Percentiles rank a stretch among this genome's conserved stretches.
phyloP scores from a whole-genome alignment of 30 jellyfish, hydroid and myxozoan species.

The Hydra vulgaris region DNA sequence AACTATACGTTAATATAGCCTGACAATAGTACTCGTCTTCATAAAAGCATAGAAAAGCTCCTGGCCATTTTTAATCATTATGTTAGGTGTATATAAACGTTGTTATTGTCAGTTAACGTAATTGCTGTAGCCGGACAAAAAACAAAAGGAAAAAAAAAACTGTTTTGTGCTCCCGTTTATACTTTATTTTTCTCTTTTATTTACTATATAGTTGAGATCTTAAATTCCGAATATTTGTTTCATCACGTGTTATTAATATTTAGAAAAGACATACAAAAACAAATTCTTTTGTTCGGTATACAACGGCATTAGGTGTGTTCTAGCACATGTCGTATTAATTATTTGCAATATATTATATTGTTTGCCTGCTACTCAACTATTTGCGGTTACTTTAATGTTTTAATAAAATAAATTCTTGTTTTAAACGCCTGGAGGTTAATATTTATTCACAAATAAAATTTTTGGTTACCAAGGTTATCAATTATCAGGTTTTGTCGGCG shows the following conservation, averaged over 20 bases:
- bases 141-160: neutral
- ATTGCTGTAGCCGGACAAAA: too few species aligned
- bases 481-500: too few species aligned
- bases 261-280: neutral
- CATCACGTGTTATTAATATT: neutral
- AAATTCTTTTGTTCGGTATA: neutral
- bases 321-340: neutral
- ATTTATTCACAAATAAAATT: too few species aligned
- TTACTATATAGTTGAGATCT: neutral
- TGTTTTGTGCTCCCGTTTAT: neutral
- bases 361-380: neutral
- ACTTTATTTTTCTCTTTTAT: too few species aligned
- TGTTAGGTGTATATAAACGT: too few species aligned
- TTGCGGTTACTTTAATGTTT: neutral
- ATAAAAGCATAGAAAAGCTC: too few species aligned
- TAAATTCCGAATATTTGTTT: neutral
- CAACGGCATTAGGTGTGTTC: neutral
- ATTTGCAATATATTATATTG: neutral
- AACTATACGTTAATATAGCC: too few species aligned
- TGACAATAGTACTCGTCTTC: too few species aligned
- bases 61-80: too few species aligned
- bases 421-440: neutral
- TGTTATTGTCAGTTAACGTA: too few species aligned
- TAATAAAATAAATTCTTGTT: too few species aligned
- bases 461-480: too few species aligned